phyloP scores from a whole-genome alignment of 2,797 vertebrate genomes.

The Synaphobranchus kaupii region DNA sequence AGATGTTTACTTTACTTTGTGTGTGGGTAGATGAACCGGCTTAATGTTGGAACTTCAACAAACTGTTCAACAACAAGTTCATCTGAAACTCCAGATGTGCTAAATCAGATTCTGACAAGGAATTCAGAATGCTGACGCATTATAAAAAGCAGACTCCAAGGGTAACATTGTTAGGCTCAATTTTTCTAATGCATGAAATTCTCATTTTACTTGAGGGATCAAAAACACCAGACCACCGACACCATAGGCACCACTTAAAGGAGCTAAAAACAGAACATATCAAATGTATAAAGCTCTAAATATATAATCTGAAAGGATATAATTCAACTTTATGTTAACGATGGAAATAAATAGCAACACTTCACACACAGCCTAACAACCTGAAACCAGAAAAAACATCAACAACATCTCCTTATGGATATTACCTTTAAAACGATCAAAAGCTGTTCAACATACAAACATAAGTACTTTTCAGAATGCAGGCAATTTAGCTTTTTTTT shows the following conservation, averaged over 20 bases:
- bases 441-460: constrained; percentile 38
- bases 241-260: constrained; percentile 25
- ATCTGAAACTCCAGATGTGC: neutral
- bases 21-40: neutral
- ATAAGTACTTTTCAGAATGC: constrained; percentile 8
- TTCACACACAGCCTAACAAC: constrained; percentile 15
- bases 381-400: constrained; percentile 7
- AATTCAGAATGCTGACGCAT: neutral
- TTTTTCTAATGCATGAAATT: constrained; percentile 19
- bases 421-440: constrained; percentile 25
- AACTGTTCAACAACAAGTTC: neutral
- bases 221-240: constrained; percentile 36
- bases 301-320: neutral
- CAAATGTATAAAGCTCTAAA: constrained; percentile 26
- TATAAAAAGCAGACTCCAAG: neutral
- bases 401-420: neutral
- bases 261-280: constrained; percentile 9
- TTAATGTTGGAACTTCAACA: constrained; percentile 3
- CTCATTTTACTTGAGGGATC: constrained; percentile 31
- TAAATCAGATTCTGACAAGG: neutral
- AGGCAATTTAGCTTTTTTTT: constrained; percentile 20
- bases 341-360: constrained; percentile 3
- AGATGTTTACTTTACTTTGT: neutral
- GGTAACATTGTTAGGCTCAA: neutral
- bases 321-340: constrained; percentile 23